Evolutionary conservation across 2,797 vertebrate genomes (phyloP), one percentile per base, ranked within the genome.

Genomic region (Halcyon badia): DNA sequence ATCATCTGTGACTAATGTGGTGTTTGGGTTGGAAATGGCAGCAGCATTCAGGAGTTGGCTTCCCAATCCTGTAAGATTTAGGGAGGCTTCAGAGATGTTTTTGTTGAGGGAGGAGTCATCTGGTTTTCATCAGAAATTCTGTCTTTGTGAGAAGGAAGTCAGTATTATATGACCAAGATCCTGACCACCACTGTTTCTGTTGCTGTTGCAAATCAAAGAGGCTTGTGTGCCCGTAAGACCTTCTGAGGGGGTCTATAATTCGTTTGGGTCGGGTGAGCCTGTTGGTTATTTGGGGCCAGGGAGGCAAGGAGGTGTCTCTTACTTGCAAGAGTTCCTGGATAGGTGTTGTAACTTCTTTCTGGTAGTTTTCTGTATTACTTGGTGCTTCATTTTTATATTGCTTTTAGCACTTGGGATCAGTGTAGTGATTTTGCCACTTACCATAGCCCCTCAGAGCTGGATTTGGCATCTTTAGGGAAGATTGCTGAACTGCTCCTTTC

Each of bases 141-240:
- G 26, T 64, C 14, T 60, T 68, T 83, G 56, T 70, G n/a, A 83
- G 57, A 39, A 57, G 37, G 21, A 52, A 44, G 7, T 22, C 1
- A 1, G 2, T 57, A 19, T 49, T 0, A 0, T 48, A 21, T 52
- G 25, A 10, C 25, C 42, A 83, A 57, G 41, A 83, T 44, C 22
- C 25, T 48, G 56, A 30, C 28, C 51, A 37, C 2, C 5, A 3
- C 56, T 86, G 6, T 56, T 58, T 58, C 42, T 42, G 42, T 16
- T 42, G 41, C 37, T 68, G 42, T 46, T 79, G 66, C 30, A 42
- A 21, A 10, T 76, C 16, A 42, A 7, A 51, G 78, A 30, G 17
- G 7, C 5, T 88, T 20, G 52, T 48, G 28, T 58, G 42, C 58
- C 62, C 19, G 0, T 48, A n/a, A 64, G 13, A 39, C 22, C 54